Conservation (phyloP, 2,888 invertebrate genomes). For the Synanthedon andrenaeformis region DNA sequence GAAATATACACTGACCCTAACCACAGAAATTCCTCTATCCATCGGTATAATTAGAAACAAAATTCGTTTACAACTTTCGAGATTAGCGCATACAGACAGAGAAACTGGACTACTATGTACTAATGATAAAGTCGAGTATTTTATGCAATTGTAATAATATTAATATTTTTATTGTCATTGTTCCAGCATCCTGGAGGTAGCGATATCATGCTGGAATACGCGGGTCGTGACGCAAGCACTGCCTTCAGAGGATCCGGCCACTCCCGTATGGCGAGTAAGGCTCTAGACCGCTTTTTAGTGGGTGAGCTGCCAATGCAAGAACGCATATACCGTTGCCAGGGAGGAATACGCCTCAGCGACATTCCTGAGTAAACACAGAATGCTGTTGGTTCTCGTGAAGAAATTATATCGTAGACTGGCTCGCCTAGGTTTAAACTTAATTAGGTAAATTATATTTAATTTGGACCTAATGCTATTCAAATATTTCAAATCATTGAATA, state of each 20-base stretch:
- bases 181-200: slow-evolving; percentile 85
- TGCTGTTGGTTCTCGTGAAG: slow-evolving; percentile 1
- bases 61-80: no score
- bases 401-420: neutral
- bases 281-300: slow-evolving; percentile 77
- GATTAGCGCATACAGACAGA: no score
- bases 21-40: no score
- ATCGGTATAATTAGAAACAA: no score
- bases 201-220: slow-evolving; percentile 85
- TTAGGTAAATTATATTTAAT: no score
- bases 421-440: no score
- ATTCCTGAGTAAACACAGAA: slow-evolving; percentile 58
- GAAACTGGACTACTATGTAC: no score
- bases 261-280: slow-evolving; percentile 72
- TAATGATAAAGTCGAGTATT: no score
- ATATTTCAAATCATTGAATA: no score
- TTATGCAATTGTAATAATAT: no score
- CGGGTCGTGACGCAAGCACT: slow-evolving; percentile 85
- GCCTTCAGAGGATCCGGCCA: slow-evolving; percentile 87
- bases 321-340: slow-evolving; percentile 76
- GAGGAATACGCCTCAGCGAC: slow-evolving; percentile 70
- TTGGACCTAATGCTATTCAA: no score
- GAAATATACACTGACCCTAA: no score
- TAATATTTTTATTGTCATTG: slow-evolving; percentile 10
- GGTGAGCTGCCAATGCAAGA: slow-evolving; percentile 81